Percentiles rank a stretch among this genome's conserved stretches.
Evolutionary conservation across 1,140 invertebrate species (phyloP).

Genomic region (Chymomyza costata): DNA sequence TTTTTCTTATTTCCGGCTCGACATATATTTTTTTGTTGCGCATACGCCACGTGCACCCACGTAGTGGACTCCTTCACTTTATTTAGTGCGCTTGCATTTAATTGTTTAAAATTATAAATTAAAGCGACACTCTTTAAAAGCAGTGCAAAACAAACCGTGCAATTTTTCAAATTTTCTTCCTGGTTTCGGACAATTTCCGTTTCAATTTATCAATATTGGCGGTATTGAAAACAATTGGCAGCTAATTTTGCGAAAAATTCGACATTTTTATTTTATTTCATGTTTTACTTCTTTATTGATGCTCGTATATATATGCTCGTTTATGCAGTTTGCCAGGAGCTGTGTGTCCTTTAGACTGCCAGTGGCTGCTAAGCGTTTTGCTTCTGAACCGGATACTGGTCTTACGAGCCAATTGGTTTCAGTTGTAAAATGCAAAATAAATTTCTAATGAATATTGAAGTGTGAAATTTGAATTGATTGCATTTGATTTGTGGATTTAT

Average conservation of each 20-base stretch:
- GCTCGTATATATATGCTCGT: too few relatives aligned
- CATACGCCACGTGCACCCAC: conserved; percentile 47
- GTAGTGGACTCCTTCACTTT: conserved; percentile 11
- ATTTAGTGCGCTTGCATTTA: conserved; percentile 49
- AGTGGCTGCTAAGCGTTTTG: background rate
- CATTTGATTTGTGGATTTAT: conserved; percentile 68
- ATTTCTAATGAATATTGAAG: conserved; percentile 73
- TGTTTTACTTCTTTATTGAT: too few relatives aligned
- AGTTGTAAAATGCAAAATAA: conserved; percentile 66
- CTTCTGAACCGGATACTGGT: background rate
- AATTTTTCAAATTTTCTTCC: conserved; percentile 65
- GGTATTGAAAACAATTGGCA: conserved; percentile 65
- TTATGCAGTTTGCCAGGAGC: conserved; percentile 15
- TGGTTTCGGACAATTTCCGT: conserved; percentile 64
- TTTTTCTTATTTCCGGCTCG: conserved; percentile 35
- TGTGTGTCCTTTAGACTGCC: conserved; percentile 35
- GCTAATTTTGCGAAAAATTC: conserved; percentile 69
- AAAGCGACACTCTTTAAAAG: conserved; percentile 6
- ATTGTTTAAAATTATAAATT: conserved; percentile 60
- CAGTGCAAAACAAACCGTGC: conserved; percentile 16
- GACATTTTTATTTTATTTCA: too few relatives aligned
- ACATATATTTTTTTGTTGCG: conserved; percentile 45
- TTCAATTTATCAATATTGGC: conserved; percentile 55
- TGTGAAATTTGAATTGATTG: conserved; percentile 73
- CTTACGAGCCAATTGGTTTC: background rate